Base-by-base conservation (phyloP, 2,888 invertebrate genomes). In the Erebia palarica region DNA sequence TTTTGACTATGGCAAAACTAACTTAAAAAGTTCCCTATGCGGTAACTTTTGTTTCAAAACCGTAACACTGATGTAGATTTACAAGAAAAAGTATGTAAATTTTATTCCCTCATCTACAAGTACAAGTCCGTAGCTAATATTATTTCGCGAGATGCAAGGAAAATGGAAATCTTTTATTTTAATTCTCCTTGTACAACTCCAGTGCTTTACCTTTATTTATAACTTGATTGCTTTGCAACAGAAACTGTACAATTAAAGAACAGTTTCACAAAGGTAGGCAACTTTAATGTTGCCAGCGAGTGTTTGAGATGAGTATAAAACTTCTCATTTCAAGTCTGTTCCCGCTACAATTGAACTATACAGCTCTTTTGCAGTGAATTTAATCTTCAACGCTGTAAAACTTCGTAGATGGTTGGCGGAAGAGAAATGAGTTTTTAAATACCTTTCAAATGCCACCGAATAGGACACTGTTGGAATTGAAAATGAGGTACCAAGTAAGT, bases 221-320 rank as follows among this genome's bases (percentile, higher is more conserved):
- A 65, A 36, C 53, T 36, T 18, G 65, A 53, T 66, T 57, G 66
- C 58, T 65, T 65, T 14, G 53, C 44, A 57, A 11, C 47, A 42
- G 47, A 1, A 58, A 27, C 66, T 18, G 42, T 27, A 47, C 57
- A 44, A 66, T 58, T 66, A 66, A 10, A 57, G 57, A 13, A 42
- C 53, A 55, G 65, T 66, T 27, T 58, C 47, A 58, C 66, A 66
- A 66, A 66, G 66, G 66, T 66, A 66, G 57, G 66, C 57, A 66
- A 57, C 66, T 57, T 47, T 57, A 44, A 58, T 58, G 66, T 55
- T 18, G 49, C 14, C 51, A 3, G 36, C 64, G 65, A 42, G 36
- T 53, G 21, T 65, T 55, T 16, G 53, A 65, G 55, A 49, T 49
- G 49, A 65, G 55, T 55, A 65, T 55, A 55, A 65, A 65, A 55